These are phyloP conservation scores for Oscheius sp. DNA, from an alignment of 2,888 invertebrate genomes.

Conservation along the genomic window DNA sequence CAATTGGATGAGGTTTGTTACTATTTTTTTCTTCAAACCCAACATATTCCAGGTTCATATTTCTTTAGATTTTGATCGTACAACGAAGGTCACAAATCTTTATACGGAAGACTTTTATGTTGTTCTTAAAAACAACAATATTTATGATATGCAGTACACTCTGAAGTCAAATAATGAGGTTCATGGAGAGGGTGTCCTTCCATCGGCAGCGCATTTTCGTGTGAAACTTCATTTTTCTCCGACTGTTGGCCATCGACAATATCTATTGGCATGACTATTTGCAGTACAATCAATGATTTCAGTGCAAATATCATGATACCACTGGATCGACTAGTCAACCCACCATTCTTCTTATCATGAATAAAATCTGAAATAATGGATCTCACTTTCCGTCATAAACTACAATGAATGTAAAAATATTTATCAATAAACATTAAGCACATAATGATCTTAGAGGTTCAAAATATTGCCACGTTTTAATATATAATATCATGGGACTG, in stretches of 20 bases:
- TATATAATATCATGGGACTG: too few relatives aligned
- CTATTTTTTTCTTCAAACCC: neutral
- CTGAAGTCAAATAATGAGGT: neutral
- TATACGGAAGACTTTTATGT: neutral
- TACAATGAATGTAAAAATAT: too few relatives aligned
- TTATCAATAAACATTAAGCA: too few relatives aligned
- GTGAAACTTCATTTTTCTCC: neutral
- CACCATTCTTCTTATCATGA: too few relatives aligned
- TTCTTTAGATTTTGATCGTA: neutral
- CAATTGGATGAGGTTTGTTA: too few relatives aligned
- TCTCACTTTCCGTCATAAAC: too few relatives aligned
- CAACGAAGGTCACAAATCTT: neutral
- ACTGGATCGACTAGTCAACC: too few relatives aligned
- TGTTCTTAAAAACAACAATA: neutral
- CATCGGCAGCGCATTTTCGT: neutral
- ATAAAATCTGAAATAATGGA: too few relatives aligned
- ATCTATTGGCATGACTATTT: neutral
- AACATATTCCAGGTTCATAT: neutral
- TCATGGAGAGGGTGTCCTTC: neutral
- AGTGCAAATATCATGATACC: neutral
- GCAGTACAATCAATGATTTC: neutral
- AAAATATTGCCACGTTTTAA: too few relatives aligned
- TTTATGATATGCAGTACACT: neutral
- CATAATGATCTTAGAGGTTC: too few relatives aligned
- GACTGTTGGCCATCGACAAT: neutral